These are phyloP conservation scores for Cephus sareptanus DNA, from an alignment of 2,888 invertebrate species.

Conservation along the genomic window DNA sequence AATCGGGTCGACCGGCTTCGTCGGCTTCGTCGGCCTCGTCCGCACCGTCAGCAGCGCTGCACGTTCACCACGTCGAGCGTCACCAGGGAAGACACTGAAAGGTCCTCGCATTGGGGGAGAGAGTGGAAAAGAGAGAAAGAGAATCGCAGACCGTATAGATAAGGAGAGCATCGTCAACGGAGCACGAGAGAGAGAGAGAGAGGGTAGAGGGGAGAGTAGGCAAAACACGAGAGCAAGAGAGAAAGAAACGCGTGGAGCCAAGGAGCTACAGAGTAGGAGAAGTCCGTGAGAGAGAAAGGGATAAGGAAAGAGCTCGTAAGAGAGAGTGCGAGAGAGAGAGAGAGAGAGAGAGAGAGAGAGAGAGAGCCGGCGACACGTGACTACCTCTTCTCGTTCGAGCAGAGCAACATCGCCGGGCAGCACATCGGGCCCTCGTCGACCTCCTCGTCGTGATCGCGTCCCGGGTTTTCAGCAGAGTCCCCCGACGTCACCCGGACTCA, in stretches of 20 bases:
- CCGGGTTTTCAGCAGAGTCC: background rate
- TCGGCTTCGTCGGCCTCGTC: constrained; percentile 1
- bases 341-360: constrained; percentile 9
- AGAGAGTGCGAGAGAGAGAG: background rate
- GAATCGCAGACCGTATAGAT: constrained; percentile 17
- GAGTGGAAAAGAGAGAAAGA: background rate
- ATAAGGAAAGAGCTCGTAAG: constrained; percentile 28
- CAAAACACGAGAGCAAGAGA: constrained; percentile 5
- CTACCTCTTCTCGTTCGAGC: constrained; percentile 2
- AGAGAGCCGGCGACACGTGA: constrained; percentile 23
- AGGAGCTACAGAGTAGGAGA: constrained; percentile 9
- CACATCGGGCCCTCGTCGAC: constrained; percentile 19
- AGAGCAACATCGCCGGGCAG: background rate
- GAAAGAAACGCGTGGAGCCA: constrained; percentile 9
- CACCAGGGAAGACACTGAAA: background rate
- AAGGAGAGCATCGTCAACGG: constrained; percentile 22
- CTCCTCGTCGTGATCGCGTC: constrained; percentile 12
- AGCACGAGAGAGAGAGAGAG: constrained; percentile 12
- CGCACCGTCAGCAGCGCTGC: background rate
- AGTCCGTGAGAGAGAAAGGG: constrained; percentile 6
- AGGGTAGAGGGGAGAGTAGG: constrained; percentile 27
- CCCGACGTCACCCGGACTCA: background rate
- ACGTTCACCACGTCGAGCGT: too few species aligned
- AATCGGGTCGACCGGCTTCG: constrained; percentile 10
- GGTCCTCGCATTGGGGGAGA: background rate